A percentile compares a stretch with the other conserved stretches of the same genome.
Conservation (phyloP, 1,140 invertebrate species). For the Bombus balteatus region DNA sequence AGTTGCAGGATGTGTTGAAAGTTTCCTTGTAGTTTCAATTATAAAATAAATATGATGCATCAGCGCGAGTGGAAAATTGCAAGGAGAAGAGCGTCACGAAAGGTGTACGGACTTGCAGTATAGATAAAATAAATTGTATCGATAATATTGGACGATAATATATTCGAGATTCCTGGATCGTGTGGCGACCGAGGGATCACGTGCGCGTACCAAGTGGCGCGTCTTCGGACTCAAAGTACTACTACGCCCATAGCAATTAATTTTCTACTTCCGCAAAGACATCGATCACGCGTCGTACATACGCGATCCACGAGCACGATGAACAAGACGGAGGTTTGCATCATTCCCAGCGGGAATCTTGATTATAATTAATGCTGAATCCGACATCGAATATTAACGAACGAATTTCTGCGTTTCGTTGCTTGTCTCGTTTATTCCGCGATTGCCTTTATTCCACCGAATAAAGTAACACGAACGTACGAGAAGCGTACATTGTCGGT, state of each 20-base stretch:
- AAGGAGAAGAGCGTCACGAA: background rate
- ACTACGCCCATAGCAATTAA: conserved; percentile 74
- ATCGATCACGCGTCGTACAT: conserved; percentile 71
- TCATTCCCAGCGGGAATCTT: conserved; percentile 68
- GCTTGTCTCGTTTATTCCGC: background rate
- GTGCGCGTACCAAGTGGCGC: conserved; percentile 37
- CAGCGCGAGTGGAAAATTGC: background rate
- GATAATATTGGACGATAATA: conserved; percentile 51
- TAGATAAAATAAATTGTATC: conserved; percentile 42
- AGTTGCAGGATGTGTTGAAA: background rate
- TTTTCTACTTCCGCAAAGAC: conserved; percentile 77
- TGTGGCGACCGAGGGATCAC: background rate
- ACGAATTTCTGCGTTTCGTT: background rate
- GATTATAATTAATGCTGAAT: conserved; percentile 74
- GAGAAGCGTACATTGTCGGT: too few relatives aligned
- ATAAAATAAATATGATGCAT: background rate
- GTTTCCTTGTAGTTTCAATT: background rate
- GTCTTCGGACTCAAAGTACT: conserved; percentile 29
- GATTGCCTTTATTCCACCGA: background rate
- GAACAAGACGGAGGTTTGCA: conserved; percentile 70
- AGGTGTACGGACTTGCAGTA: background rate
- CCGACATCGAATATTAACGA: background rate
- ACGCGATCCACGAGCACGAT: conserved; percentile 47
- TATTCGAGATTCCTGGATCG: conserved; percentile 44
- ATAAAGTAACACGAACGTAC: too few relatives aligned